Percentiles rank a stretch among this genome's conserved stretches.
Evolutionary conservation across 1,140 invertebrate species (phyloP).

Genomic region (Brachionus rotundiformis): DNA sequence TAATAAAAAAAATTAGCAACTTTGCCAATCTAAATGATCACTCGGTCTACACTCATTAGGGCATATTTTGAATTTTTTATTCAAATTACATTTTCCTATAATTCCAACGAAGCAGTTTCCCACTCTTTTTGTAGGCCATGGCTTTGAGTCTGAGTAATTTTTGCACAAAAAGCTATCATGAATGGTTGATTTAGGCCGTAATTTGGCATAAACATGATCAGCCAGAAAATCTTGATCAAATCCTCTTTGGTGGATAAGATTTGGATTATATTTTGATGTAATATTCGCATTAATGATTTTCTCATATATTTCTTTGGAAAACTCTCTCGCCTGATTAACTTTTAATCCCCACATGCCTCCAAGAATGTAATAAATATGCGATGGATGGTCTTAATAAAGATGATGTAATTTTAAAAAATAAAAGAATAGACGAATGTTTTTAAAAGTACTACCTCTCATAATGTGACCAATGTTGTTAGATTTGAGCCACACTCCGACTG

Average conservation of each 20-base stretch:
- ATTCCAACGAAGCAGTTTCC: background rate
- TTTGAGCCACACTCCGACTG: conserved; percentile 8
- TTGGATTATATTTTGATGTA: background rate
- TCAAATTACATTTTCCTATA: background rate
- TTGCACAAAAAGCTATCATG: conserved; percentile 41
- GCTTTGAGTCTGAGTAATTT: background rate
- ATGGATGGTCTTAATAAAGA: conserved; percentile 47
- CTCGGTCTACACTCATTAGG: background rate
- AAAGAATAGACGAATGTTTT: background rate
- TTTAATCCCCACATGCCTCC: conserved; percentile 49
- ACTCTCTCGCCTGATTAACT: background rate
- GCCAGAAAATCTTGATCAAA: conserved; percentile 42
- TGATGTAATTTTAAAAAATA: too few species aligned
- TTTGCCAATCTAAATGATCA: background rate
- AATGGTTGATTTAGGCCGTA: background rate
- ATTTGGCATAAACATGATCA: background rate
- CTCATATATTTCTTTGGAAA: background rate
- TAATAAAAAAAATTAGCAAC: background rate
- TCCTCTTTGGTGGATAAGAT: background rate
- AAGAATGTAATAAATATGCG: conserved; percentile 9
- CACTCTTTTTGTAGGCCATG: conserved; percentile 11
- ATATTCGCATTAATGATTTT: background rate
- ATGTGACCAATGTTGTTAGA: background rate
- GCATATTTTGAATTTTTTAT: background rate
- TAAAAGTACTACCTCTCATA: conserved; percentile 28